Evolutionary conservation across 2,888 invertebrate genomes (phyloP).

Genomic region (Andrena praecox): DNA sequence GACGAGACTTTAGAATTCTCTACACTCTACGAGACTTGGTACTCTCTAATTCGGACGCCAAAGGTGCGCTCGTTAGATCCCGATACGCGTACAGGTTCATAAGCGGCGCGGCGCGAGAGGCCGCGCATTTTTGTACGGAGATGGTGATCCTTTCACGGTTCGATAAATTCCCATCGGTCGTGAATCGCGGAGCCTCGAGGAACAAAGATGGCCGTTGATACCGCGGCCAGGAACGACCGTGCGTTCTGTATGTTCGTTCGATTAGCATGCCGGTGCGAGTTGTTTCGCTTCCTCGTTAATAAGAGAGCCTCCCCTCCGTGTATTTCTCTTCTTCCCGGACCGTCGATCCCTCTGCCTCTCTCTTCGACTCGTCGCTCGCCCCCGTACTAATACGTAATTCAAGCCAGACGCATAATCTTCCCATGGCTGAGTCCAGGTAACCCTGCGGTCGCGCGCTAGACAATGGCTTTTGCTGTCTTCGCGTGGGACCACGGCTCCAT

Average conservation of each 20-base stretch:
- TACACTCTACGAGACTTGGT: background rate
- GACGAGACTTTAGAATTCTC: background rate
- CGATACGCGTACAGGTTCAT: slow-evolving; percentile 14
- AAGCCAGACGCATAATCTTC: slow-evolving; percentile 65
- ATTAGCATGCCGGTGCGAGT: slow-evolving; percentile 84
- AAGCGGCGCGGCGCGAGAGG: background rate
- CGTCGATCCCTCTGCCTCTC: slow-evolving; percentile 34
- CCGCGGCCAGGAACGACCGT: slow-evolving; percentile 60
- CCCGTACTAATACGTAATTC: slow-evolving; percentile 50
- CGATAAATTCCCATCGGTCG: slow-evolving; percentile 70
- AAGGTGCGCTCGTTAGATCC: slow-evolving; percentile 43
- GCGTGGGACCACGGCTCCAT: slow-evolving; percentile 66
- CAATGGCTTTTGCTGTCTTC: slow-evolving; percentile 73
- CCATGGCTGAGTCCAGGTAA: slow-evolving; percentile 62
- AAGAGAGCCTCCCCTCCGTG: slow-evolving; percentile 75
- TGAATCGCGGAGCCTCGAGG: slow-evolving; percentile 55
- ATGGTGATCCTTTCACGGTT: slow-evolving; percentile 42
- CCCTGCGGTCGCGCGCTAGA: slow-evolving; percentile 48
- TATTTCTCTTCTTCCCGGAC: slow-evolving; percentile 59
- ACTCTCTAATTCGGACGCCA: slow-evolving; percentile 41
- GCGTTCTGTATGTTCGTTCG: slow-evolving; percentile 79
- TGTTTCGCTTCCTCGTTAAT: slow-evolving; percentile 85
- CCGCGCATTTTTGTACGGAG: background rate
- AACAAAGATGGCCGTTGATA: slow-evolving; percentile 79
- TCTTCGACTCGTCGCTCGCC: slow-evolving; percentile 9